A percentile compares a stretch with the other conserved stretches of the same genome.
Conservation (phyloP, 2,888 invertebrate species). For the Heteropelma amictum region DNA sequence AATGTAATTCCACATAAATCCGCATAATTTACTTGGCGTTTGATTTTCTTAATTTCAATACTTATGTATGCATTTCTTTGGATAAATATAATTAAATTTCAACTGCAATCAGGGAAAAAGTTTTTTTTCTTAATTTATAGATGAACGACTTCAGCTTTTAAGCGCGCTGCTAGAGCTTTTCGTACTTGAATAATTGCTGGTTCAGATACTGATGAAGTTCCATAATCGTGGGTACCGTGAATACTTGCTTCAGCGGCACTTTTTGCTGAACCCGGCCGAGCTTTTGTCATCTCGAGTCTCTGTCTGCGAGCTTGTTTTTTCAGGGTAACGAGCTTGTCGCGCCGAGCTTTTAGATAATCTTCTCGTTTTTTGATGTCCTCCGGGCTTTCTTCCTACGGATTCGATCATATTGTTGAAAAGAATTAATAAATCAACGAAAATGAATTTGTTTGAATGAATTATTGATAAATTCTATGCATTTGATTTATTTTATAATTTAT, state of each 20-base stretch:
- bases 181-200: slow-evolving; percentile 87
- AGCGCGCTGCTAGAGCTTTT: slow-evolving; percentile 89
- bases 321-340: slow-evolving; percentile 93
- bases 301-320: slow-evolving; percentile 93
- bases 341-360: slow-evolving; percentile 91
- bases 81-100: too few species aligned
- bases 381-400: slow-evolving; percentile 63
- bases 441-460: too few species aligned
- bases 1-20: too few species aligned
- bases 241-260: slow-evolving; percentile 72
- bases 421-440: too few species aligned
- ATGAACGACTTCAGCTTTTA: slow-evolving; percentile 90
- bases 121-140: slow-evolving; percentile 74
- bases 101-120: neutral
- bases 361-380: slow-evolving; percentile 88
- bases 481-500: too few species aligned
- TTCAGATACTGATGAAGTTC: slow-evolving; percentile 66
- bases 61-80: too few species aligned
- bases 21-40: too few species aligned
- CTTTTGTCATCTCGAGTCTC: slow-evolving; percentile 83
- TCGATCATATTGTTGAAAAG: neutral
- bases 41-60: too few species aligned
- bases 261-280: slow-evolving; percentile 74
- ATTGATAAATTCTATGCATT: too few species aligned
- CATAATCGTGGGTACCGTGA: slow-evolving; percentile 69